Evolutionary conservation across 1,140 invertebrate species (phyloP), one percentile per base, ranked within the genome.

Genomic region (Myzus persicae): DNA sequence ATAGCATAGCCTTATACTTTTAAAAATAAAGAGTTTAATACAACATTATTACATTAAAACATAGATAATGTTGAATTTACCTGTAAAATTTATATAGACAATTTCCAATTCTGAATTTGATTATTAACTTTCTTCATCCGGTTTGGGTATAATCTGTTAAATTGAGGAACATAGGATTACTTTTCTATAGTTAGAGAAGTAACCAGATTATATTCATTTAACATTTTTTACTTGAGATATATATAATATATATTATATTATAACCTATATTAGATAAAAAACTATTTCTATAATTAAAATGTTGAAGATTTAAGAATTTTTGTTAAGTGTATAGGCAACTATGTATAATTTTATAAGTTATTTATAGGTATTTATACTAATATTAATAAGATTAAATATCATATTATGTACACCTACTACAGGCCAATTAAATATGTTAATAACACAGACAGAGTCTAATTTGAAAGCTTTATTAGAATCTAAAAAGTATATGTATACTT

Each of bases 101-200:
- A 38, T 38, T 51, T 26, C 20, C n/a, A 51, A 89, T 51, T 89
- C 1, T 38, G 48, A 89, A n/a, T 89, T 51, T 48, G 85, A 14
- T 85, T 44, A 76, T 14, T 76, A n/a, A 51, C 1, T 26, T 38
- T 51, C 38, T 51, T 89, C n/a, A 5, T 89, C 46, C n/a, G 6
- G 14, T 54, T 24, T 85, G 31, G 9, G 24, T 31, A 44, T 46
- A 46, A 46, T 44, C 87, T 88, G 87, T 89, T 89, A 38, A 54
- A 54, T 51, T 36, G n/a, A 51, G 14, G 22, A 89, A 89, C 87
- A 89, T 20, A 51, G n/a, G 7, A 89, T 89, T 88, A 88, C 44
- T 88, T 38, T 51, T 89, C 9, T 87, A 88, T 22, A 48, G 44
- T 48, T 11, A 51, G 46, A 89, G 44, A 89, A 89, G 36, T 51